Base-by-base conservation (phyloP, 2,888 invertebrate genomes). In the Eustalomyia histrio region DNA sequence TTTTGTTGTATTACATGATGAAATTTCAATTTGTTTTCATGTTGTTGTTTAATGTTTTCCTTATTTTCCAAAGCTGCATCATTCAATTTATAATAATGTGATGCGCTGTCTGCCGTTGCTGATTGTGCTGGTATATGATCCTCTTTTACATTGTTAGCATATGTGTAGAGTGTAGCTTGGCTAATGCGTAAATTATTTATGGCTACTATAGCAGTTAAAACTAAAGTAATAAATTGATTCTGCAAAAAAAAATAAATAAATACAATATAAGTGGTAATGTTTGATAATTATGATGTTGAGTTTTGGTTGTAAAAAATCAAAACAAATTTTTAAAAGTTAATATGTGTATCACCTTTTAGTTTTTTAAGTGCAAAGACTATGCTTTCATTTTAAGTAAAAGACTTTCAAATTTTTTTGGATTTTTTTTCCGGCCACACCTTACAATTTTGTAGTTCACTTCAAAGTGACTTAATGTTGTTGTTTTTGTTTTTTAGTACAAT, bases 391-490 rank as follows among this genome's bases (percentile, higher is more conserved):
- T n/a, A 14, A n/a, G 55, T 21, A 16, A 55, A 67, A 57, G 4
- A 67, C 67, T 67, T 67, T 67, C 67, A 67, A 57, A 7, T 64
- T 64, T 63, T 8, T 1, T 24, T 16, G n/a, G n/a, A 5, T 61
- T 63, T 24, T 47, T 14, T 47, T 47, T 52, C 16, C 21, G 35
- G 67, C 16, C 55, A 55, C 67, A 39, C 67, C 67, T 65, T 21
- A 9, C 14, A 21, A 53, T 21, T 24, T 55, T 47, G 1, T 47
- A 14, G 43, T 47, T 47, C 5, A 39, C 12, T 14, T 39, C 12
- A 39, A 39, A 39, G 10, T 39, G 39, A 29, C 29, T 29, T 29
- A 21, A 2, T 29, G 29, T 29, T n/a, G n/a, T n/a, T n/a, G n/a
- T n/a, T n/a, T n/a, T n/a, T n/a, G n/a, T n/a, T n/a, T 35, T 39